A percentile compares a stretch with the other conserved stretches of the same genome.
Evolutionary conservation across 2,797 vertebrate species (phyloP).

Genomic region (Arrhamphus sclerolepis): DNA sequence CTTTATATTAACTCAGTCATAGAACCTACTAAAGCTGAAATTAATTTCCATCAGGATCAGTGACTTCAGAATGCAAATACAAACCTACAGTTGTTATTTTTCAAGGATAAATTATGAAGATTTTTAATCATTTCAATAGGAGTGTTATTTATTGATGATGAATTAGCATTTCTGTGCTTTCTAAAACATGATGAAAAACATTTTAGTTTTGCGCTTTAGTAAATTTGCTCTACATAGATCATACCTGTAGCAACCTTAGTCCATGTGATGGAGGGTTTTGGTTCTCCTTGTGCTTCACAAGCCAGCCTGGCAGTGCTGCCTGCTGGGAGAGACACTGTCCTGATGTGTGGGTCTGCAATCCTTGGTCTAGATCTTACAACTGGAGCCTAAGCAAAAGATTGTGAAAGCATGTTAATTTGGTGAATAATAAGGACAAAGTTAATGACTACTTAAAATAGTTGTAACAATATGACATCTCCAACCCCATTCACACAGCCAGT

Average conservation of each 20-base stretch:
- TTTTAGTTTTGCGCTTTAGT: neutral
- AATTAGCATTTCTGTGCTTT: constrained; percentile 12
- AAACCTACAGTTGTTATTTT: constrained; percentile 14
- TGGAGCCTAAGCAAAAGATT: constrained; percentile 39
- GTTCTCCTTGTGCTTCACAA: constrained; percentile 85
- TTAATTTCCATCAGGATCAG: constrained; percentile 11
- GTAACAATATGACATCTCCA: too few species aligned
- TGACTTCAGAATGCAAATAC: constrained; percentile 30
- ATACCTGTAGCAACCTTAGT: constrained; percentile 93
- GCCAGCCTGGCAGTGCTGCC: constrained; percentile 80
- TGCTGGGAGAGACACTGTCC: constrained; percentile 78
- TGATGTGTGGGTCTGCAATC: constrained; percentile 78
- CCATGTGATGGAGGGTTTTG: constrained; percentile 84
- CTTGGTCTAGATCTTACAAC: constrained; percentile 79
- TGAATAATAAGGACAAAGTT: neutral
- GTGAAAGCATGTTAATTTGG: neutral
- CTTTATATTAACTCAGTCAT: constrained; percentile 25
- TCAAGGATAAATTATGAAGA: neutral
- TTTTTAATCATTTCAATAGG: constrained; percentile 10
- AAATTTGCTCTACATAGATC: neutral
- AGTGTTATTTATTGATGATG: neutral
- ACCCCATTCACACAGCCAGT: too few species aligned
- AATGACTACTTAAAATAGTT: too few species aligned
- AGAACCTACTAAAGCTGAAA: constrained; percentile 13
- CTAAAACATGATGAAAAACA: too few species aligned